phyloP scores from a whole-genome alignment of 92 coral and sea anemone genomes.

The Palythoa grandis region DNA sequence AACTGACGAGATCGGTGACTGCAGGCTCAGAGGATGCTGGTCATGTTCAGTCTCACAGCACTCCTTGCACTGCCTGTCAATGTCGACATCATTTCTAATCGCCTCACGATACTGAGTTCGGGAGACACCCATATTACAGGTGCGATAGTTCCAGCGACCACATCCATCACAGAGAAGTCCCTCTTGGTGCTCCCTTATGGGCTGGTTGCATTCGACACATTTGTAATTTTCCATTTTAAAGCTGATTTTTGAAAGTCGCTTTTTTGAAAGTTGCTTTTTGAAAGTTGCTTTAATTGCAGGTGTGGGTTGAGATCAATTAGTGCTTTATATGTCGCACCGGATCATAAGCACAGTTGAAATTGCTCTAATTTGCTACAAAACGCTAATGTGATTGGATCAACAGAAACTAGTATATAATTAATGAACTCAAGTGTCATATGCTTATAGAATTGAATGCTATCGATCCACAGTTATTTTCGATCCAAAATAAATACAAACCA shows the following conservation, averaged over 20 bases:
- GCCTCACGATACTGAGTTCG: slow-evolving; percentile 15
- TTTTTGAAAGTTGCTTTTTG: too few species aligned
- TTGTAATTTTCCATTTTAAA: slow-evolving; percentile 15
- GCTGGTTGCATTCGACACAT: slow-evolving; percentile 18
- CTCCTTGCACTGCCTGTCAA: slow-evolving; percentile 13
- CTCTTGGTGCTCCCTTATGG: slow-evolving; percentile 25
- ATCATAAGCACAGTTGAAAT: neutral
- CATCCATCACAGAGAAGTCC: neutral
- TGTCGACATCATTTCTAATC: neutral
- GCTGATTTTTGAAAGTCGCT: neutral
- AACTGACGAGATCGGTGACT: neutral
- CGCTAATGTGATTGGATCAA: neutral
- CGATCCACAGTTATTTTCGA: too few species aligned
- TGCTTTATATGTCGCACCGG: neutral
- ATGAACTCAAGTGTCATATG: neutral
- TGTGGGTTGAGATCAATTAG: neutral
- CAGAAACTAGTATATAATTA: neutral
- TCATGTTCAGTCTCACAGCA: neutral
- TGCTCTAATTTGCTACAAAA: too few species aligned
- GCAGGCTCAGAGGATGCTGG: neutral
- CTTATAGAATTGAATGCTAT: too few species aligned
- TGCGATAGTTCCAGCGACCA: neutral
- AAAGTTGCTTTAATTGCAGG: too few species aligned
- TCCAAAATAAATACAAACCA: too few species aligned
- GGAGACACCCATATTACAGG: slow-evolving; percentile 1